Percentiles rank a stretch among this genome's conserved stretches.
These are phyloP conservation scores for Pelagia noctiluca DNA, from an alignment of 30 jellyfish, hydroid and myxozoan genomes.

Conservation along the genomic window DNA sequence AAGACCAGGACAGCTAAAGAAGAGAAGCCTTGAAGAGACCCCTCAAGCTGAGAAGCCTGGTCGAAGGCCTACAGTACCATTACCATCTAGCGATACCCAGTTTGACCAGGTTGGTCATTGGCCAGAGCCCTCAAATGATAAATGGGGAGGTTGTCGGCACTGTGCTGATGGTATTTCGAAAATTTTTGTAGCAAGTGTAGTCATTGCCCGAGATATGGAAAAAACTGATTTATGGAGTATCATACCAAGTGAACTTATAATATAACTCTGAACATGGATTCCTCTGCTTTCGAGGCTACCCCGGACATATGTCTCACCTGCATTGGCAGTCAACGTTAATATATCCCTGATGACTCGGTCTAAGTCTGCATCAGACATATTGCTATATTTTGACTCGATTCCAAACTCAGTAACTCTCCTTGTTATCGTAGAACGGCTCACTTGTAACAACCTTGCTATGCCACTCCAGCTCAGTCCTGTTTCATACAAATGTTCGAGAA, in stretches of 20 bases:
- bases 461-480: no score
- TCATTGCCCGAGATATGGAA: slow-evolving; percentile 39
- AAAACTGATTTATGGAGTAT: slow-evolving; percentile 56
- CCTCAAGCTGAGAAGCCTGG: slow-evolving; percentile 25
- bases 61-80: slow-evolving; percentile 37
- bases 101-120: slow-evolving; percentile 56
- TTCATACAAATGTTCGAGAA: no score
- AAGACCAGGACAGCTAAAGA: slow-evolving; percentile 40
- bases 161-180: slow-evolving; percentile 44
- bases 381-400: no score
- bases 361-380: no score
- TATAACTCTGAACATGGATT: neutral
- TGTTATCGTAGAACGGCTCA: no score
- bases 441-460: no score
- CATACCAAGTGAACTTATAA: slow-evolving; percentile 9
- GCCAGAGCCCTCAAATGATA: slow-evolving; percentile 38
- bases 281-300: no score
- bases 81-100: slow-evolving; percentile 39
- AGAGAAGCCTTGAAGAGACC: slow-evolving; percentile 12
- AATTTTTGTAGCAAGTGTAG: slow-evolving; percentile 37
- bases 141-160: slow-evolving; percentile 50
- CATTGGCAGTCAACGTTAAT: no score
- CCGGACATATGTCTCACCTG: no score
- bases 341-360: no score
- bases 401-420: no score